Conservation (phyloP, 2,888 invertebrate genomes). For the Orthosia gracilis region DNA sequence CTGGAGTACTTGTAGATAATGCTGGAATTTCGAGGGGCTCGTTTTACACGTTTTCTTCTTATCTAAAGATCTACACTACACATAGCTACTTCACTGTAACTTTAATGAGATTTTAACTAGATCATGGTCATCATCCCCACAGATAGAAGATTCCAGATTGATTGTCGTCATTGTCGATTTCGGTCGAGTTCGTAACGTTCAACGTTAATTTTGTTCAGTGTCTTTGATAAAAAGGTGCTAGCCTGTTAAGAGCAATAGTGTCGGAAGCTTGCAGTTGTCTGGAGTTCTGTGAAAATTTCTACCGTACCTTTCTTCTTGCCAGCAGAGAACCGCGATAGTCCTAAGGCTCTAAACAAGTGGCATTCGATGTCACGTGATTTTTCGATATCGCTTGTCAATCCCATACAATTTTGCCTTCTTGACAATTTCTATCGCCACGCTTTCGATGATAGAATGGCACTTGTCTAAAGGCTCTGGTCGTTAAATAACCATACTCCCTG, state of each 20-base stretch:
- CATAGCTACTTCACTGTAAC: neutral
- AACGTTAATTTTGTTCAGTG: neutral
- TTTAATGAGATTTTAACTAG: neutral
- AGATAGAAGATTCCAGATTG: too few relatives aligned
- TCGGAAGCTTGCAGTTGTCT: neutral
- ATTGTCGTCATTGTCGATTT: too few relatives aligned
- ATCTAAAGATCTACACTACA: neutral
- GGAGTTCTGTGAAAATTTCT: neutral
- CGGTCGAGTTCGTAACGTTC: neutral
- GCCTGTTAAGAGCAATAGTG: neutral
- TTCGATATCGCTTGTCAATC: too few relatives aligned
- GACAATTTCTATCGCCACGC: too few relatives aligned
- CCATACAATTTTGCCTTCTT: too few relatives aligned
- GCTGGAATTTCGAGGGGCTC: constrained; percentile 15
- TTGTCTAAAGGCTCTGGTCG: too few relatives aligned
- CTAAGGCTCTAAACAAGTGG: too few relatives aligned
- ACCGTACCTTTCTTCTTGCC: neutral
- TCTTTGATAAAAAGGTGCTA: neutral
- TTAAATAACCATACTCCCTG: neutral
- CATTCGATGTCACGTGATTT: too few relatives aligned
- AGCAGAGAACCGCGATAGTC: neutral
- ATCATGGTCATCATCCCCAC: neutral
- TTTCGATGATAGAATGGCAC: too few relatives aligned
- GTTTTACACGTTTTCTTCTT: neutral
- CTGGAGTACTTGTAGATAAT: neutral